Percentiles rank a stretch among this genome's conserved stretches.
Conservation (phyloP, 1,140 invertebrate species). For the Drosophila mayri region DNA sequence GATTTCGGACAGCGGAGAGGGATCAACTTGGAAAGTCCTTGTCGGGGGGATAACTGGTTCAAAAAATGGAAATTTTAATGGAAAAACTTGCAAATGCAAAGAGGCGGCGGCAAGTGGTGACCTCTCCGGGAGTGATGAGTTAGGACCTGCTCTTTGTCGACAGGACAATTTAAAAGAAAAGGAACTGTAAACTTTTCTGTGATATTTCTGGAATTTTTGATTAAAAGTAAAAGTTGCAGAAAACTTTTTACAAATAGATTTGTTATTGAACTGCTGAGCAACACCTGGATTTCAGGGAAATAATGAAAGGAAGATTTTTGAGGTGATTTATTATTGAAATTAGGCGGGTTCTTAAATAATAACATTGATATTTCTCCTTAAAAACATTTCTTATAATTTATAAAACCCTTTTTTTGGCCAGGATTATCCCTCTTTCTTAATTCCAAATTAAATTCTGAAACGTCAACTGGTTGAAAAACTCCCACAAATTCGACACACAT, state of each 20-base stretch:
- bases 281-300: background rate
- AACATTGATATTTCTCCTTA: background rate
- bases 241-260: conserved; percentile 6
- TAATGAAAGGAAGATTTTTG: background rate
- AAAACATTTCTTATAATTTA: background rate
- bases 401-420: background rate
- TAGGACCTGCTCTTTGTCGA: conserved; percentile 6
- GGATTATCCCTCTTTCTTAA: background rate
- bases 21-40: conserved; percentile 43
- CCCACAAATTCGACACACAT: background rate
- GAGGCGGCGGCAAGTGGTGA: conserved; percentile 24
- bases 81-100: conserved; percentile 42
- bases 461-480: background rate
- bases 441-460: background rate
- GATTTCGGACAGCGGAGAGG: conserved; percentile 36
- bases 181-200: conserved; percentile 23
- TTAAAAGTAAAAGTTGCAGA: conserved; percentile 26
- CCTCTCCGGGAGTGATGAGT: conserved; percentile 10
- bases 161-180: conserved; percentile 24
- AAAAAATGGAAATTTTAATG: conserved; percentile 53
- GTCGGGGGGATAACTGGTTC: conserved; percentile 39
- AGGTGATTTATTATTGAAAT: background rate
- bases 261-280: background rate
- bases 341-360: background rate
- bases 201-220: conserved; percentile 38